Conservation (phyloP, 2,888 invertebrate species). For the Cotesia congregata region DNA sequence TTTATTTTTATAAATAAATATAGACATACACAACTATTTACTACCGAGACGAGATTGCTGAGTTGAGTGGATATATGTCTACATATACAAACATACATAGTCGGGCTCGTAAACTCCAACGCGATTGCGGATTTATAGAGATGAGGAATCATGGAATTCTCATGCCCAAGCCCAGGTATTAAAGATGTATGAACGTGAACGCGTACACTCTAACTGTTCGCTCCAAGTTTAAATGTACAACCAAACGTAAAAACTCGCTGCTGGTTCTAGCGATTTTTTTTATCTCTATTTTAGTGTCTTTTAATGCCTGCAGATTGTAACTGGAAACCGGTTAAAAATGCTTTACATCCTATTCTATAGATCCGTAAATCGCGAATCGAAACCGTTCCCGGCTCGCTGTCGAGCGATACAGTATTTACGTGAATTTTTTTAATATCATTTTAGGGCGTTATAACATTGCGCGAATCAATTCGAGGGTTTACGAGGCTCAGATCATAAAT, state of each 20-base stretch:
- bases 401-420: neutral
- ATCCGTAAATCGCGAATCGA: conserved; percentile 7
- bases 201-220: neutral
- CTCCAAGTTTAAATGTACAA: neutral
- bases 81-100: neutral
- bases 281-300: neutral
- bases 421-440: neutral
- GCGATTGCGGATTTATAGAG: conserved; percentile 35
- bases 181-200: conserved; percentile 22
- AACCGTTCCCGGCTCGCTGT: neutral
- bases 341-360: neutral
- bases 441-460: no score
- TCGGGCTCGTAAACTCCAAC: conserved; percentile 32
- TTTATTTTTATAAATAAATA: conserved; percentile 26
- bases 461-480: no score
- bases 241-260: neutral
- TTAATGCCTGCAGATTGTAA: conserved; percentile 11
- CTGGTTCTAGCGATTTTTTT: neutral
- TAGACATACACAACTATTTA: conserved; percentile 8
- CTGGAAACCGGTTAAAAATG: neutral
- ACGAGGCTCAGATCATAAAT: no score
- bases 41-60: conserved; percentile 13
- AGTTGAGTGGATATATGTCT: conserved; percentile 17
- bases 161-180: conserved; percentile 20
- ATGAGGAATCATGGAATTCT: conserved; percentile 34